These are phyloP conservation scores for Tetrao urogallus DNA, from an alignment of 2,113 vertebrate genomes.

Conservation along the genomic window DNA sequence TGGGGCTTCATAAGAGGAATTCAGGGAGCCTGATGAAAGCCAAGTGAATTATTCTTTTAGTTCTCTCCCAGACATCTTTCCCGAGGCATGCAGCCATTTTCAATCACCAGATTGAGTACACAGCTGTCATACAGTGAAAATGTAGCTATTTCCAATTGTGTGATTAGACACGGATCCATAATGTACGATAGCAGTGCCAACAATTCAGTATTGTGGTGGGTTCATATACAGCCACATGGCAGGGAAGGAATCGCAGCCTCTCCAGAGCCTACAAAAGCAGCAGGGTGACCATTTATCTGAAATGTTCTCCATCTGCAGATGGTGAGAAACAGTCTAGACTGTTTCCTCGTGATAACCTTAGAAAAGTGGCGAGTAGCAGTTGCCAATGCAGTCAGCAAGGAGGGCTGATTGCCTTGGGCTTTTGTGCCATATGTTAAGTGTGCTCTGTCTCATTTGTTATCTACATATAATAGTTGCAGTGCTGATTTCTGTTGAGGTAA, in stretches of 20 bases:
- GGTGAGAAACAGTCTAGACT: constrained; percentile 6
- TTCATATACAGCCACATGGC: accelerated
- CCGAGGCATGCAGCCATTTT: constrained; percentile 41
- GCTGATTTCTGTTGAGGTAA: constrained; percentile 11
- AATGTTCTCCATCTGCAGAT: constrained; percentile 31
- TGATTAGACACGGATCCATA: neutral
- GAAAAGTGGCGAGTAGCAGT: neutral
- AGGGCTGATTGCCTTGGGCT: constrained; percentile 22
- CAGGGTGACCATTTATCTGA: neutral
- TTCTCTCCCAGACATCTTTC: constrained; percentile 50
- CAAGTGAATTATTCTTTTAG: constrained; percentile 47
- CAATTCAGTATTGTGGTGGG: neutral
- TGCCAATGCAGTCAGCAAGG: neutral
- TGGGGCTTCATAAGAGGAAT: neutral
- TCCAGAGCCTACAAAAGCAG: constrained; percentile 8
- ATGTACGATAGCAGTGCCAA: neutral
- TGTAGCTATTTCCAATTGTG: constrained; percentile 28
- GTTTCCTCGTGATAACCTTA: neutral
- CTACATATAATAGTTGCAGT: neutral
- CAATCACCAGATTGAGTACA: constrained; percentile 30
- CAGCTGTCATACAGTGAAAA: constrained; percentile 50
- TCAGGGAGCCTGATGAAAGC: neutral
- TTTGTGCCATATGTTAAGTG: constrained; percentile 35
- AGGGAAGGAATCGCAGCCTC: neutral
- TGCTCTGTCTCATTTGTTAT: constrained; percentile 2